These are phyloP conservation scores for Coendou prehensilis DNA, from an alignment of 2,797 vertebrate genomes.

Conservation along the genomic window DNA sequence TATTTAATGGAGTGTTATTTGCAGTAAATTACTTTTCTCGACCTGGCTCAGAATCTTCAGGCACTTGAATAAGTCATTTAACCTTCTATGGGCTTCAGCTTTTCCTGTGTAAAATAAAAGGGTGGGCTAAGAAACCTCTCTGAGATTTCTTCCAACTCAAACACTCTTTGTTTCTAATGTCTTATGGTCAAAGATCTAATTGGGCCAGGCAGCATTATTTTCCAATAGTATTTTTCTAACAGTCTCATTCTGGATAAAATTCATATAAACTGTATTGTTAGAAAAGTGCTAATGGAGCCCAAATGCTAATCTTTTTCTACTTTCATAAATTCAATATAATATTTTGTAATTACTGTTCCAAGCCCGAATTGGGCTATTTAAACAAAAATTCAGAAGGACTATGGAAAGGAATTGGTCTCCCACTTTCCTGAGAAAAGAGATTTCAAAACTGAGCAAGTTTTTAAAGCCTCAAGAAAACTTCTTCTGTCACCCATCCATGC, in stretches of 20 bases:
- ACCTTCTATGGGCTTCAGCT: neutral
- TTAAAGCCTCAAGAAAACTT: constrained; percentile 8
- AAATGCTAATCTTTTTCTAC: neutral
- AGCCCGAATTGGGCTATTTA: neutral
- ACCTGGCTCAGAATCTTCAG: neutral
- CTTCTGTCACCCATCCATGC: neutral
- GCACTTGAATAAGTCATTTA: constrained; percentile 51
- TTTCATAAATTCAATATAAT: constrained; percentile 42
- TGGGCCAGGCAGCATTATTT: constrained; percentile 27
- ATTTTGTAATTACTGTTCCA: constrained; percentile 15
- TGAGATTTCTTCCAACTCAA: constrained; percentile 12
- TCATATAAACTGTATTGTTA: constrained; percentile 22
- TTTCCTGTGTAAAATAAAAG: constrained; percentile 20
- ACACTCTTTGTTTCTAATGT: constrained; percentile 9
- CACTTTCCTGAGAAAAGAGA: constrained; percentile 10
- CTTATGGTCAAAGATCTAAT: neutral
- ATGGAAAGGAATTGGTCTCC: neutral
- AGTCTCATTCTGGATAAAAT: constrained; percentile 6
- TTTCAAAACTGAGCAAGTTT: neutral
- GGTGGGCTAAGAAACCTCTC: neutral
- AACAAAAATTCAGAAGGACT: neutral
- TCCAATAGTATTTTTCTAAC: constrained; percentile 39
- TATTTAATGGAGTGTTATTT: constrained; percentile 52
- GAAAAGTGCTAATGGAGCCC: neutral
- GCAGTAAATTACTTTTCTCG: constrained; percentile 49